These are phyloP conservation scores for Julus scandinavius DNA, from an alignment of 2,888 invertebrate genomes.

Conservation along the genomic window DNA sequence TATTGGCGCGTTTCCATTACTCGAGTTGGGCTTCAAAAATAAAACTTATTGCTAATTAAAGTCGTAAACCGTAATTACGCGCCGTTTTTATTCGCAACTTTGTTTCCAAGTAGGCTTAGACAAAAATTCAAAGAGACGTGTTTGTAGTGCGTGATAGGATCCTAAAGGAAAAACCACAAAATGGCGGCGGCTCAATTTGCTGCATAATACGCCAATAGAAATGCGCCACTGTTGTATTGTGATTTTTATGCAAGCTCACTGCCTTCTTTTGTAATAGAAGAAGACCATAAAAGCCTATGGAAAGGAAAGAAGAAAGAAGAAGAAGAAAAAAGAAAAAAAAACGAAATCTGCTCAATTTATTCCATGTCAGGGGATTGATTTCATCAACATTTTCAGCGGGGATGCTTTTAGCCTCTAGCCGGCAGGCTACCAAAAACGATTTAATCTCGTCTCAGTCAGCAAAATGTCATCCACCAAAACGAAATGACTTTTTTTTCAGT, in stretches of 20 bases:
- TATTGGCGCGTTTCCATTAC: background rate
- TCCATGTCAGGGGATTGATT: slow-evolving; percentile 27
- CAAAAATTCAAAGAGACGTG: background rate
- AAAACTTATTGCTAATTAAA: background rate
- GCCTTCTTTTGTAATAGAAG: slow-evolving; percentile 3
- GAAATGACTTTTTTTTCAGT: background rate
- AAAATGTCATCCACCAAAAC: background rate
- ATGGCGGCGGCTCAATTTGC: slow-evolving; percentile 24
- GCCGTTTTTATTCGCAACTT: background rate
- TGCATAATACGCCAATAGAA: slow-evolving; percentile 13
- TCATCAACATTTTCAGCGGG: slow-evolving; percentile 17
- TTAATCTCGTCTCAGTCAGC: background rate
- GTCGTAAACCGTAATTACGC: background rate
- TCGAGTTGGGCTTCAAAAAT: background rate
- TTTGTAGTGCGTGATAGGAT: background rate
- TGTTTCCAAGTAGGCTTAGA: background rate
- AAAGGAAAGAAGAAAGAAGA: background rate
- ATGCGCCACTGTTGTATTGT: background rate
- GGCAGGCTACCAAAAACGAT: background rate
- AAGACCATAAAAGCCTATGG: background rate
- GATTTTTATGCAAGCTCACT: slow-evolving; percentile 18
- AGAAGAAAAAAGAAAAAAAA: background rate
- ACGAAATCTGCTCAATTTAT: slow-evolving; percentile 26
- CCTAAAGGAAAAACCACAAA: background rate
- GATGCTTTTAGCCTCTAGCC: background rate